phyloP scores from a whole-genome alignment of 92 coral and sea anemone species.

The Phenganax stokvisi region DNA sequence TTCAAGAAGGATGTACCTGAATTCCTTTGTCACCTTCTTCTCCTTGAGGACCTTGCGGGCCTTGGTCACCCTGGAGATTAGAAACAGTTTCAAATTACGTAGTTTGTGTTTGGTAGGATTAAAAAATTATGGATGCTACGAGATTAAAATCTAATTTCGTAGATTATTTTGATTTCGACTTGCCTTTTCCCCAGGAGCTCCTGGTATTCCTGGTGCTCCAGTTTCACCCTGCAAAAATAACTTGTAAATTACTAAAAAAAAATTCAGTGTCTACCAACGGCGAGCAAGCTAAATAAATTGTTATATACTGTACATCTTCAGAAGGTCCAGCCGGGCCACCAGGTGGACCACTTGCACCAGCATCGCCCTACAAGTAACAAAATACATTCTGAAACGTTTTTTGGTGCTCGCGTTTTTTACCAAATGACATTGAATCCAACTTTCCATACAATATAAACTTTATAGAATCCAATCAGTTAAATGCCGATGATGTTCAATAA shows the following conservation, averaged over 20 bases:
- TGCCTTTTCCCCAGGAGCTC: slow-evolving; percentile 6
- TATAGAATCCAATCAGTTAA: too few species aligned
- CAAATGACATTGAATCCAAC: too few species aligned
- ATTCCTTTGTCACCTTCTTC: slow-evolving; percentile 19
- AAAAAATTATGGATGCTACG: too few species aligned
- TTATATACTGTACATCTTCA: background rate
- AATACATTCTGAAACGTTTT: background rate
- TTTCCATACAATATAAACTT: too few species aligned
- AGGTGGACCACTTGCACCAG: slow-evolving; percentile 20
- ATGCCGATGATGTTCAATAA: background rate
- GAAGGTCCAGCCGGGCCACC: slow-evolving; percentile 20
- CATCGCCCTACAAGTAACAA: slow-evolving; percentile 11
- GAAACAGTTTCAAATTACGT: background rate
- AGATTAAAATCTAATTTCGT: background rate
- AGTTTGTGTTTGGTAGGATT: too few species aligned
- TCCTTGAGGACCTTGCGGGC: slow-evolving; percentile 1
- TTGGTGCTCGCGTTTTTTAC: too few species aligned
- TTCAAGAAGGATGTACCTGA: background rate
- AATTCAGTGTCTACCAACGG: background rate
- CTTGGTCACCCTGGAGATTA: slow-evolving; percentile 1
- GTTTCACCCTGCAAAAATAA: background rate
- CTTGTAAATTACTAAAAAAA: background rate
- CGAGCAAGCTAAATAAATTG: background rate
- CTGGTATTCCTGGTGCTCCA: slow-evolving; percentile 11
- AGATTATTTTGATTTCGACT: background rate